These are phyloP conservation scores for Leptobrachium ailaonicum DNA, from an alignment of 2,113 vertebrate genomes.

Conservation along the genomic window DNA sequence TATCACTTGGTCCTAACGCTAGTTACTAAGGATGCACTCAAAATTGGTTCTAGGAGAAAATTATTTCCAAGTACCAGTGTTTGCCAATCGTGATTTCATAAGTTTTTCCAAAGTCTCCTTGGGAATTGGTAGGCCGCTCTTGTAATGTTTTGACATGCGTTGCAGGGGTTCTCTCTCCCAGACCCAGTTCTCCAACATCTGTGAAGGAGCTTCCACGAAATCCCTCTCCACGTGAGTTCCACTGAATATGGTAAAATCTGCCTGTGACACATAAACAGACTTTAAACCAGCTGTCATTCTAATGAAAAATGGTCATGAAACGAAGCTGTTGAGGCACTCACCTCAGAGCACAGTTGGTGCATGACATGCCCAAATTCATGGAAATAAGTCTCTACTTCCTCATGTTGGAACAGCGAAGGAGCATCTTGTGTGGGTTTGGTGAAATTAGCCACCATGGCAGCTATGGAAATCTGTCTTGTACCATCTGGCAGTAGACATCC, in stretches of 20 bases:
- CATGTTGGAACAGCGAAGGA: slow-evolving; percentile 91
- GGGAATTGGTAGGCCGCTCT: slow-evolving; percentile 73
- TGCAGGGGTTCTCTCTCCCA: slow-evolving; percentile 92
- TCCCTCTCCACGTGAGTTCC: slow-evolving; percentile 94
- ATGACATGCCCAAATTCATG: slow-evolving; percentile 97
- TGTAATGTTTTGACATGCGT: slow-evolving; percentile 91
- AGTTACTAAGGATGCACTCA: too few species aligned
- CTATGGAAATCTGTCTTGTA: slow-evolving; percentile 82
- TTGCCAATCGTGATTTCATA: slow-evolving; percentile 90
- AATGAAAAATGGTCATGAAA: neutral
- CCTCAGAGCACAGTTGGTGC: slow-evolving; percentile 96
- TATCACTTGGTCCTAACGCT: too few species aligned
- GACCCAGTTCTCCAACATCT: slow-evolving; percentile 99
- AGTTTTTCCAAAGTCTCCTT: slow-evolving; percentile 87
- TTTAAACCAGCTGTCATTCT: slow-evolving; percentile 1
- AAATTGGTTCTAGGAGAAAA: too few species aligned
- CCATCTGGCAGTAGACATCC: slow-evolving; percentile 81
- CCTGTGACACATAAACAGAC: slow-evolving; percentile 63
- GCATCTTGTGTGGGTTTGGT: slow-evolving; percentile 83
- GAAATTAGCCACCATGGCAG: slow-evolving; percentile 98
- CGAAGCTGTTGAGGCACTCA: slow-evolving; percentile 48
- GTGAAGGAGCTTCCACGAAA: slow-evolving; percentile 93
- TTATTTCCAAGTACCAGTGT: slow-evolving; percentile 73
- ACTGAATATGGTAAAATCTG: slow-evolving; percentile 95
- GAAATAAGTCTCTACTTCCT: slow-evolving; percentile 97